A percentile compares a stretch with the other conserved stretches of the same genome.
Conservation (phyloP, 2,888 invertebrate genomes). For the Athripsodes cinereus region DNA sequence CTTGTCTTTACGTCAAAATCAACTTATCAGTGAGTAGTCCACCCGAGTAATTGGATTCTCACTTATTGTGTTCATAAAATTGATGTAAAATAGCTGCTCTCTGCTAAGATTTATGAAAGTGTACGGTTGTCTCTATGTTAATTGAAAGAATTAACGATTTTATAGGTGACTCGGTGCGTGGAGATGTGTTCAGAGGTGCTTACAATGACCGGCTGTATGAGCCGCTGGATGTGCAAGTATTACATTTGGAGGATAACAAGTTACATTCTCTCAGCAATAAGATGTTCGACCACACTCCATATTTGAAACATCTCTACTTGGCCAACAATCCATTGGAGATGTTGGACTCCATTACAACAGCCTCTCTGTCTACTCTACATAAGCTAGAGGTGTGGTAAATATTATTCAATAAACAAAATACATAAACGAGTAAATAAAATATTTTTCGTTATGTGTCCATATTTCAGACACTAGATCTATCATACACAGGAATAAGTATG, state of each 20-base stretch:
- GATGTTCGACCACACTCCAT: conserved; percentile 59
- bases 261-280: conserved; percentile 56
- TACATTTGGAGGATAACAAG: conserved; percentile 58
- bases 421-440: no score
- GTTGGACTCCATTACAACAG: conserved; percentile 53
- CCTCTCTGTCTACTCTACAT: conserved; percentile 50
- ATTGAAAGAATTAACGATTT: no score
- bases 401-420: neutral
- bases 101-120: no score
- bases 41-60: no score
- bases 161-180: conserved; percentile 57
- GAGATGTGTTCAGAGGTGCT: conserved; percentile 62
- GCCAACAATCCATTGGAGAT: conserved; percentile 57
- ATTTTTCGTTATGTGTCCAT: neutral
- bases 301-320: conserved; percentile 53
- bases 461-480: conserved; percentile 46
- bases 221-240: conserved; percentile 52
- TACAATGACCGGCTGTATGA: conserved; percentile 52
- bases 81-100: no score
- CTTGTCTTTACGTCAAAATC: conserved; percentile 54
- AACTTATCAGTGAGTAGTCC: conserved; percentile 45
- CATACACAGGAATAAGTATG: conserved; percentile 52
- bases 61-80: no score
- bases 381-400: conserved; percentile 47
- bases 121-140: no score